Percentiles rank a stretch among this genome's conserved stretches.
phyloP scores from a whole-genome alignment of 53 echinoderm and acorn worm species.

The Paracentrotus lividus region DNA sequence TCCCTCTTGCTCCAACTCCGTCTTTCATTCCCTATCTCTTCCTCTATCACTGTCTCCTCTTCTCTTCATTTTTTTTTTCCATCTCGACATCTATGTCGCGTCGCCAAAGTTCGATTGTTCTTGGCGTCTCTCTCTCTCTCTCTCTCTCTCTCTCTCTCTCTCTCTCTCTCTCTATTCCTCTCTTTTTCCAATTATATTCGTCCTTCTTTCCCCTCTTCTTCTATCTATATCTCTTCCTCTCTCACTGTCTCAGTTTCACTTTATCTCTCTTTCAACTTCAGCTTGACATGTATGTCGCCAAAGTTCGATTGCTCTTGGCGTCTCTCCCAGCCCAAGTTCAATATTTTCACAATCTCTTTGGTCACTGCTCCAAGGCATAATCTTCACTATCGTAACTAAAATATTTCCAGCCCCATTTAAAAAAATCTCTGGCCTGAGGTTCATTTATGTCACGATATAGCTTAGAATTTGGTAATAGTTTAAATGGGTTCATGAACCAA shows the following conservation, averaged over 20 bases:
- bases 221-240: neutral
- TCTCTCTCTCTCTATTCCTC: neutral
- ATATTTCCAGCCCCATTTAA: constrained; percentile 11
- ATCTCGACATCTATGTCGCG: constrained; percentile 27
- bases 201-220: neutral
- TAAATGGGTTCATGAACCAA: neutral
- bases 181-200: neutral
- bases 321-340: constrained; percentile 56
- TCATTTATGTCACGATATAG: no score
- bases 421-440: neutral
- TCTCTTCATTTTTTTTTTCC: neutral
- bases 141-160: neutral
- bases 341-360: constrained; percentile 58
- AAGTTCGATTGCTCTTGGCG: constrained; percentile 57
- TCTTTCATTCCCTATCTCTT: neutral
- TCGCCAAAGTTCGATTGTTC: constrained; percentile 50
- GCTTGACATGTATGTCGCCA: constrained; percentile 37
- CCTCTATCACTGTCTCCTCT: neutral
- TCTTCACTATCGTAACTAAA: constrained; percentile 25
- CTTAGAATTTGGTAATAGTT: constrained; percentile 32
- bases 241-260: neutral
- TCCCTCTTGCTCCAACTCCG: neutral
- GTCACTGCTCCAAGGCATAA: constrained; percentile 46
- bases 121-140: constrained; percentile 48
- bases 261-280: neutral